A percentile compares a stretch with the other conserved stretches of the same genome.
phyloP scores from a whole-genome alignment of 2,113 vertebrate genomes.

The Periophthalmodon schlosseri region DNA sequence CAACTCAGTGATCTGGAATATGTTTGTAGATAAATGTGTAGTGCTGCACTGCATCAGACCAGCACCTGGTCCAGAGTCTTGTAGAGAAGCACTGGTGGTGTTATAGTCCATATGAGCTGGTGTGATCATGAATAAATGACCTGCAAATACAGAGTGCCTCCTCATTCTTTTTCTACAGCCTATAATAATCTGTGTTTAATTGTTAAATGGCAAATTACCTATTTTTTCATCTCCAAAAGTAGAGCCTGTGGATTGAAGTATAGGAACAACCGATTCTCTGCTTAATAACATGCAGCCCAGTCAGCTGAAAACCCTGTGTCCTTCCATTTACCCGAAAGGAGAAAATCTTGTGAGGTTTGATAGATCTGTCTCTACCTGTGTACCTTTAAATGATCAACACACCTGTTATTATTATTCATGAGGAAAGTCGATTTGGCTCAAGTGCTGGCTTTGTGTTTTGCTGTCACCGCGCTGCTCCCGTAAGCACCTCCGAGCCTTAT shows the following conservation, averaged over 20 bases:
- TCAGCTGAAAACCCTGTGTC: neutral
- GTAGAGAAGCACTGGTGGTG: too few species aligned
- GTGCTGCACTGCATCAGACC: too few species aligned
- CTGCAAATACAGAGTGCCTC: too few species aligned
- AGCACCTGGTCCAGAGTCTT: too few species aligned
- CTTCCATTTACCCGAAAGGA: slow-evolving; percentile 15
- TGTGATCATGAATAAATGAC: too few species aligned
- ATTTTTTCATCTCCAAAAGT: neutral
- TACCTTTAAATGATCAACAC: slow-evolving; percentile 43
- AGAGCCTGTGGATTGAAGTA: neutral
- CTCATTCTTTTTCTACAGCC: too few species aligned
- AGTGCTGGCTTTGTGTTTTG: slow-evolving; percentile 45
- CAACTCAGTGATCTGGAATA: too few species aligned
- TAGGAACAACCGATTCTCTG: neutral
- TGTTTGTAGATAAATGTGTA: too few species aligned
- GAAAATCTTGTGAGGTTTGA: slow-evolving; percentile 16
- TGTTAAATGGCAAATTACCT: too few species aligned
- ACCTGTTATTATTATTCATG: slow-evolving; percentile 64
- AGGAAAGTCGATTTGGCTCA: slow-evolving; percentile 56
- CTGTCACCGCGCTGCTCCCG: slow-evolving; percentile 36
- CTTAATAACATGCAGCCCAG: too few species aligned
- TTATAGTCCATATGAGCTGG: too few species aligned
- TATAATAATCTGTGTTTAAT: too few species aligned
- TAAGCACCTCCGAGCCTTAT: slow-evolving; percentile 40
- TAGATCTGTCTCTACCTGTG: slow-evolving; percentile 42